Percentiles rank a stretch among this genome's conserved stretches.
Evolutionary conservation across 2,797 vertebrate species (phyloP).

Genomic region (Leptoclinus maculatus): DNA sequence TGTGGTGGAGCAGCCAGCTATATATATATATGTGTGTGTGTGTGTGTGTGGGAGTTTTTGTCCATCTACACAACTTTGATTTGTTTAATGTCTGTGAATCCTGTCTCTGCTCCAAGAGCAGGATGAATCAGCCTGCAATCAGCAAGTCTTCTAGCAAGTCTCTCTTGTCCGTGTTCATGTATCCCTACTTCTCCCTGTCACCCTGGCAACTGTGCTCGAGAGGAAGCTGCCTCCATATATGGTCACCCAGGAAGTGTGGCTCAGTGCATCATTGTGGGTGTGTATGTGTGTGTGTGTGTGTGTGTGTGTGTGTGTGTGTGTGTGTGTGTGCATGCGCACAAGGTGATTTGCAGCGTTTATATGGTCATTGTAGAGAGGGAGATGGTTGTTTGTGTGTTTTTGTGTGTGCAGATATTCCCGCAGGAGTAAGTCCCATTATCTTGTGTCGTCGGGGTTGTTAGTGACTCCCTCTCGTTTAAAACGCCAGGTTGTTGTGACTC

Average conservation of each 20-base stretch:
- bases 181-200: conserved; percentile 67
- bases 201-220: conserved; percentile 77
- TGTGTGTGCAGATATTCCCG: conserved; percentile 30
- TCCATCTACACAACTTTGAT: conserved; percentile 17
- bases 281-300: conserved; percentile 17
- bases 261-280: conserved; percentile 40
- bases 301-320: too few relatives aligned
- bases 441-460: conserved; percentile 20
- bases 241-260: conserved; percentile 70
- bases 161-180: conserved; percentile 48
- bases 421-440: conserved; percentile 38
- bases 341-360: conserved; percentile 40
- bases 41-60: conserved; percentile 13
- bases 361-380: conserved; percentile 35
- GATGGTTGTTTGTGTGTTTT: conserved; percentile 28
- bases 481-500: conserved; percentile 21
- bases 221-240: conserved; percentile 74
- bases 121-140: conserved; percentile 64
- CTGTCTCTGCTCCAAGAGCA: conserved; percentile 37
- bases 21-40: background rate
- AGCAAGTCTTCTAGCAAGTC: conserved; percentile 56
- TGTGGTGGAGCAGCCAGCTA: background rate
- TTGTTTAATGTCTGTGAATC: conserved; percentile 50
- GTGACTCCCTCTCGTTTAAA: conserved; percentile 20
- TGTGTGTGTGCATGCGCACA: background rate